Percentiles rank a stretch among this genome's conserved stretches.
These are phyloP conservation scores for Sphyrna mokarran DNA, from an alignment of 2,113 vertebrate genomes.

Conservation along the genomic window DNA sequence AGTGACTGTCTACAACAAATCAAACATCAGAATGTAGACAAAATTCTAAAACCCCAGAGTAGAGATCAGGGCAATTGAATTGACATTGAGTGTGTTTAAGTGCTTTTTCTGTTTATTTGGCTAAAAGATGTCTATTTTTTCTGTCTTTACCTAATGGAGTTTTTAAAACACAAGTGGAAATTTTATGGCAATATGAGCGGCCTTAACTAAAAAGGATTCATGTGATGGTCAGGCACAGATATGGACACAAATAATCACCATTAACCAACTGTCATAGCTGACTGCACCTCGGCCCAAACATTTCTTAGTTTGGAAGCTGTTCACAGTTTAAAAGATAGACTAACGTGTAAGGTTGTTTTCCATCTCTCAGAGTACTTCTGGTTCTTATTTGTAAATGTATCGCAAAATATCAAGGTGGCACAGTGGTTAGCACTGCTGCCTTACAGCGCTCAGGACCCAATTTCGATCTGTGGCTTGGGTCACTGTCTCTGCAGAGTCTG, in stretches of 20 bases:
- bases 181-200: constrained; percentile 31
- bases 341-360: background rate
- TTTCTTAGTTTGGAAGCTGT: background rate
- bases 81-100: constrained; percentile 35
- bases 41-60: constrained; percentile 17
- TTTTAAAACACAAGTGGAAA: constrained; percentile 27
- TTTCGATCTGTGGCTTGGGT: too few relatives aligned
- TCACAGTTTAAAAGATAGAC: background rate
- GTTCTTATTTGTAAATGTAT: background rate
- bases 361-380: background rate
- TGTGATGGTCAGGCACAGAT: constrained; percentile 16
- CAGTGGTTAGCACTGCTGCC: too few relatives aligned
- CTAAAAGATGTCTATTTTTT: constrained; percentile 33
- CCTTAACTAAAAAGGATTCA: constrained; percentile 23
- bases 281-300: background rate
- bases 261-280: background rate
- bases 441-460: too few relatives aligned
- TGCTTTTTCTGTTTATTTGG: constrained; percentile 37
- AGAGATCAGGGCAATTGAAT: constrained; percentile 21
- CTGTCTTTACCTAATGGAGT: constrained; percentile 32
- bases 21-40: constrained; percentile 34
- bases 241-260: constrained; percentile 4
- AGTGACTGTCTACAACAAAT: constrained; percentile 10
- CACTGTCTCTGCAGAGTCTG: too few relatives aligned
- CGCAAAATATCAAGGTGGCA: too few relatives aligned